Evolutionary conservation across 2,888 invertebrate genomes (phyloP).

Genomic region (Papilio demoleus): DNA sequence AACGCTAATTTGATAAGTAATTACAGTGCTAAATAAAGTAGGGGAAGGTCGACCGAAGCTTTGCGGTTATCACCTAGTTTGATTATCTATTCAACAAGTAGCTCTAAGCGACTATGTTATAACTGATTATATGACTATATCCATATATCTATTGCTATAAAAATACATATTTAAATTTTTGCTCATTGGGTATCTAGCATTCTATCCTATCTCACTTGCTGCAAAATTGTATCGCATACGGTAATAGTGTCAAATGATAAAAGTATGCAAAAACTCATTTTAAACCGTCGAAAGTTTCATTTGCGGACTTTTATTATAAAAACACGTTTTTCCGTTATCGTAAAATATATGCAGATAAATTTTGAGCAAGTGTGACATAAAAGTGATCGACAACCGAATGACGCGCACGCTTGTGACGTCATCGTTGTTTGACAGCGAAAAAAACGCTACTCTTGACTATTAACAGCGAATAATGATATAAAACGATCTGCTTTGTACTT

Average conservation of each 20-base stretch:
- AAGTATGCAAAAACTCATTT: background rate
- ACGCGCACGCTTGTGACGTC: background rate
- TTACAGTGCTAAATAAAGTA: slow-evolving; percentile 23
- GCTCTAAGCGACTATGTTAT: slow-evolving; percentile 1
- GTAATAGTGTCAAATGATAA: background rate
- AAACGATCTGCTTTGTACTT: slow-evolving; percentile 29
- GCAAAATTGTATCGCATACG: background rate
- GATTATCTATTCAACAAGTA: slow-evolving; percentile 1
- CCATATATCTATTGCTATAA: background rate
- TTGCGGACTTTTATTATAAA: background rate
- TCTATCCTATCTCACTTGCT: slow-evolving; percentile 12
- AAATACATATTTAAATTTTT: background rate
- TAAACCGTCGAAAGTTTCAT: background rate
- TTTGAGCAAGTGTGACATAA: slow-evolving; percentile 14
- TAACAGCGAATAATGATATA: slow-evolving; percentile 8
- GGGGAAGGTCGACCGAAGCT: slow-evolving; percentile 26
- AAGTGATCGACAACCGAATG: slow-evolving; percentile 9
- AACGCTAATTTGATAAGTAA: slow-evolving; percentile 1
- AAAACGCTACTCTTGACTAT: slow-evolving; percentile 18
- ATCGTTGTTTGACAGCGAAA: background rate
- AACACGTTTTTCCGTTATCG: background rate
- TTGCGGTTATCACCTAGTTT: slow-evolving; percentile 33
- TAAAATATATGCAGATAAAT: background rate
- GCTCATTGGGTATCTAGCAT: slow-evolving; percentile 12
- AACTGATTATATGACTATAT: background rate